Conservation (phyloP, 2,113 vertebrate genomes). For the Okapia johnstoni region DNA sequence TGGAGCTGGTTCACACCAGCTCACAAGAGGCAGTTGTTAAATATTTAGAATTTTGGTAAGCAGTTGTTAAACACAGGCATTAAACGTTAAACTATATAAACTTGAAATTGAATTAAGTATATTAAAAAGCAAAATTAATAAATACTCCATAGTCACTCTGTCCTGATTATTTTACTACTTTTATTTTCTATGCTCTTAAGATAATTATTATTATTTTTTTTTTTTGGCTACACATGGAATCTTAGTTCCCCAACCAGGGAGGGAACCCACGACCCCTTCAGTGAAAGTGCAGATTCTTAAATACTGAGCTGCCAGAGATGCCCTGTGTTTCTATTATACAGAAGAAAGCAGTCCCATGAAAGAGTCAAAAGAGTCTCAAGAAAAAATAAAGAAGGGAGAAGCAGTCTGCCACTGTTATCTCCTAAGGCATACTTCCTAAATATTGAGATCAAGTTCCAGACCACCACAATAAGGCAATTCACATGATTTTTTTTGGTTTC, state of each 20-base stretch:
- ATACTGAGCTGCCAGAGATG: background rate
- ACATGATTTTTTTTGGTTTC: background rate
- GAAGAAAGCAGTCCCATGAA: background rate
- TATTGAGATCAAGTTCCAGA: background rate
- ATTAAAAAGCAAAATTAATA: background rate
- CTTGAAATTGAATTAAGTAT: background rate
- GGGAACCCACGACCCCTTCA: background rate
- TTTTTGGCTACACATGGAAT: background rate
- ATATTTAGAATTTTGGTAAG: background rate
- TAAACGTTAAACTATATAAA: background rate
- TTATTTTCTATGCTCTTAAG: background rate
- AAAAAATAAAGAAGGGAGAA: background rate
- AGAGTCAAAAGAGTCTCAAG: background rate
- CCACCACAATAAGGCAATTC: background rate
- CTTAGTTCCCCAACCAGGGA: background rate
- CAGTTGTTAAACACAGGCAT: background rate
- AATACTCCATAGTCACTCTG: background rate
- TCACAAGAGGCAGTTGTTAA: background rate
- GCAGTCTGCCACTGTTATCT: too few species aligned
- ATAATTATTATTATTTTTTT: background rate
- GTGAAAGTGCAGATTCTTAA: background rate
- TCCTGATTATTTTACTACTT: background rate
- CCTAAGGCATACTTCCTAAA: background rate
- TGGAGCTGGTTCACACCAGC: background rate
- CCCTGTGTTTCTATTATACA: background rate